Base-by-base conservation (phyloP, 2,797 vertebrate genomes). In the Allobates femoralis region DNA sequence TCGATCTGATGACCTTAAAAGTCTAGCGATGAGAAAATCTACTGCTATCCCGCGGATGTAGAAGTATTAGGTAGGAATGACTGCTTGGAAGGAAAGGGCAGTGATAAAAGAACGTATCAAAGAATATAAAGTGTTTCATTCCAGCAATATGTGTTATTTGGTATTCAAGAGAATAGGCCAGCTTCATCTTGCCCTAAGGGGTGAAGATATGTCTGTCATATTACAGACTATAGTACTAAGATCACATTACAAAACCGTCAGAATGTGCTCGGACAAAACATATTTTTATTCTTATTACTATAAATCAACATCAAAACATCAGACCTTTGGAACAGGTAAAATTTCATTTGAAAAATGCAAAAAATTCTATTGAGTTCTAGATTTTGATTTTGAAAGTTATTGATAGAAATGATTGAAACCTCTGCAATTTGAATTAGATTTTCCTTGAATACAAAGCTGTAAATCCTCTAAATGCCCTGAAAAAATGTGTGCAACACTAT, bases 201-300 rank as follows among this genome's bases (percentile, higher is more conserved):
- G 30, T 79, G 55, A n/a, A 58, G 23, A 79, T 79, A 60, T 41
- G 30, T 79, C 76, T 60, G 53, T 58, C 76, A 60, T 41, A 79
- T 79, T 58, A 37, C 2, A 37, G 76, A 55, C 28, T 77, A 30
- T 55, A 53, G 26, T 19, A 55, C 51, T 26, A 11, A 58, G 15
- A 58, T 16, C 19, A 53, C 37, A 19, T 79, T 41, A 34, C 30
- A 58, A 60, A 76, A 28, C 46, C 53, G 74, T 53, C 46, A 10
- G 19, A 12, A 28, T 30, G 26, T 53, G 5, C 15, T 55, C 26
- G 10, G 41, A 51, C 46, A 53, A 8, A 28, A 53, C 23, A 51
- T 74, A 15, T n/a, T 75, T 67, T 34, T 34, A 51, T 75, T 51
- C 8, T 51, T 18, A 18, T 7, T 28, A 75, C 7, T 18, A 18